Evolutionary conservation across 92 coral and sea anemone species (phyloP).

Genomic region (Montipora capitata): DNA sequence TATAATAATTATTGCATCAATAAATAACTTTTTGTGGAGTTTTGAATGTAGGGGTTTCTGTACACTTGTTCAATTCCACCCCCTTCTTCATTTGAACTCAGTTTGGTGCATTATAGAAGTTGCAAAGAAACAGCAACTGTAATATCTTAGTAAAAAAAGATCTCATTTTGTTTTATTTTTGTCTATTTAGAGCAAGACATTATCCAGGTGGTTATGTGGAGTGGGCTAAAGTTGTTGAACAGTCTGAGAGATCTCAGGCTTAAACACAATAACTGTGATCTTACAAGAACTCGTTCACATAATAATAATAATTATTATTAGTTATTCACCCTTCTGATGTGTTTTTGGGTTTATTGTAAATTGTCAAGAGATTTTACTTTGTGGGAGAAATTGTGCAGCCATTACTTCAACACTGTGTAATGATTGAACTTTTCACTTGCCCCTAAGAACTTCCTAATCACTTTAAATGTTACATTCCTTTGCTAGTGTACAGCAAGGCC

Average conservation of each 20-base stretch:
- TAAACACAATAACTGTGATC: background rate
- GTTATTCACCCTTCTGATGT: background rate
- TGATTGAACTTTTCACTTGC: background rate
- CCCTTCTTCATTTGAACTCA: no score
- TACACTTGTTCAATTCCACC: no score
- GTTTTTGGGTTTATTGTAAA: background rate
- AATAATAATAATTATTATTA: background rate
- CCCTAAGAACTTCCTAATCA: background rate
- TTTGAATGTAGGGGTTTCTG: no score
- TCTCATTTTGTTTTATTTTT: background rate
- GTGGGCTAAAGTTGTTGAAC: constrained; percentile 65
- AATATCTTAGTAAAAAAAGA: background rate
- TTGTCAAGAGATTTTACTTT: background rate
- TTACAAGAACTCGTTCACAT: background rate
- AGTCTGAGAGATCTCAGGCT: constrained; percentile 34
- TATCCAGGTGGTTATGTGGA: constrained; percentile 92
- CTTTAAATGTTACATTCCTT: no score
- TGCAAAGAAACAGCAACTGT: no score
- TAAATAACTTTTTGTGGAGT: no score
- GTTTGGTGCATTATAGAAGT: no score
- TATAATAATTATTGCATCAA: no score
- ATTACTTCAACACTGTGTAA: background rate
- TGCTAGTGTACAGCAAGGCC: background rate
- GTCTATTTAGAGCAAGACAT: constrained; percentile 79
- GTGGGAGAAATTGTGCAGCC: background rate